These are phyloP conservation scores for Eumaeus atala DNA, from an alignment of 1,140 invertebrate species.

Conservation along the genomic window DNA sequence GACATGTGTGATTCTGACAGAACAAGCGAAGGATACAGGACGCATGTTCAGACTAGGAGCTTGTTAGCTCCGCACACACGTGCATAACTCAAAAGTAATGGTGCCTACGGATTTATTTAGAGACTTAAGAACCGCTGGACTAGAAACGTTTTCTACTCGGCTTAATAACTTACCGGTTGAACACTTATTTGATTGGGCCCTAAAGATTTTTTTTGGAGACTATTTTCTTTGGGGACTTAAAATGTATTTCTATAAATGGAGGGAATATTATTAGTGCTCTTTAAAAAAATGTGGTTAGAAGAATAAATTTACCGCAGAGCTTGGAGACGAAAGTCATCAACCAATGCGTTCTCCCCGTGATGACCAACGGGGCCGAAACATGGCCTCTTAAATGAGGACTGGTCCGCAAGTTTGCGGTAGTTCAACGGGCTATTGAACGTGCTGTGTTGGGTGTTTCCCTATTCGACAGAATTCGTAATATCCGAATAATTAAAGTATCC, in stretches of 20 bases:
- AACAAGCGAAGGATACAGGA: neutral
- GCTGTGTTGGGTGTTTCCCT: too few species aligned
- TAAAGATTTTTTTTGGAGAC: neutral
- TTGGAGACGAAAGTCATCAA: too few species aligned
- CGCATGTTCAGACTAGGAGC: neutral
- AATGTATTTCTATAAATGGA: neutral
- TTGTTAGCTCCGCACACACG: conserved; percentile 15
- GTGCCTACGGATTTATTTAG: neutral
- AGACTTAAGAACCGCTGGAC: neutral
- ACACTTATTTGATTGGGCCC: neutral
- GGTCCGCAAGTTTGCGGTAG: too few species aligned
- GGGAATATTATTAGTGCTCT: too few species aligned
- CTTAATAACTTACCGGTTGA: neutral
- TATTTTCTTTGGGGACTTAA: neutral
- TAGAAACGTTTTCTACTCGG: neutral
- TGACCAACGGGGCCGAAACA: too few species aligned
- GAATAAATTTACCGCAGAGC: too few species aligned
- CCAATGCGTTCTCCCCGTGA: too few species aligned
- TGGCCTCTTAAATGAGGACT: too few species aligned
- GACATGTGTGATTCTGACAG: conserved; percentile 8
- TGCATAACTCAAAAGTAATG: conserved; percentile 20
- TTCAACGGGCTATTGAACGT: too few species aligned
- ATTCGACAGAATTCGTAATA: too few species aligned
- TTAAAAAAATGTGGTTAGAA: too few species aligned
- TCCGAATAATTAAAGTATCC: too few species aligned